phyloP scores from a whole-genome alignment of 2,888 invertebrate species.

The Atrina japonica region DNA sequence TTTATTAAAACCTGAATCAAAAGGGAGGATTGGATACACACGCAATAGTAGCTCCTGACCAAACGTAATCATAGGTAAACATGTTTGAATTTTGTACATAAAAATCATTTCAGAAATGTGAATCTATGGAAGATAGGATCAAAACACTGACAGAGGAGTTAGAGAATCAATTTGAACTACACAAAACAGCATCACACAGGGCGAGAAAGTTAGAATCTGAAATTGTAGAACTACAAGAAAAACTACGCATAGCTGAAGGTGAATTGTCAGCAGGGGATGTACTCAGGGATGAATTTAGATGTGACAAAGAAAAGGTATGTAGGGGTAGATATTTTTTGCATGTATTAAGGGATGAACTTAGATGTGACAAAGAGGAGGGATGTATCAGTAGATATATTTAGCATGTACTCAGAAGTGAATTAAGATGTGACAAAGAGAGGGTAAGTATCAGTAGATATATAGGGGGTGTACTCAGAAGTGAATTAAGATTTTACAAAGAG shows the following conservation, averaged over 20 bases:
- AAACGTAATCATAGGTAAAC: too few species aligned
- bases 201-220: constrained; percentile 89
- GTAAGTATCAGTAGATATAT: constrained; percentile 83
- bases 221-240: constrained; percentile 87
- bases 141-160: constrained; percentile 87
- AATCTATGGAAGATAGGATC: constrained; percentile 87
- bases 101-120: constrained; percentile 71
- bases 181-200: constrained; percentile 85
- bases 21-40: too few species aligned
- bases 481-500: constrained; percentile 88
- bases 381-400: constrained; percentile 75
- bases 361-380: constrained; percentile 90
- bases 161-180: constrained; percentile 86
- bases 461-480: constrained; percentile 88
- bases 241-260: constrained; percentile 89
- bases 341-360: constrained; percentile 87
- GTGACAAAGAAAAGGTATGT: constrained; percentile 89
- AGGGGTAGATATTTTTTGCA: constrained; percentile 82
- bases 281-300: constrained; percentile 87
- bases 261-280: constrained; percentile 89
- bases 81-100: too few species aligned
- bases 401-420: constrained; percentile 87
- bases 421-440: constrained; percentile 89
- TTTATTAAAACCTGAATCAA: too few species aligned
- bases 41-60: too few species aligned